Evolutionary conservation across 2,888 invertebrate species (phyloP), one percentile per base, ranked within the genome.

Genomic region (Nephrocerus scutellatus): DNA sequence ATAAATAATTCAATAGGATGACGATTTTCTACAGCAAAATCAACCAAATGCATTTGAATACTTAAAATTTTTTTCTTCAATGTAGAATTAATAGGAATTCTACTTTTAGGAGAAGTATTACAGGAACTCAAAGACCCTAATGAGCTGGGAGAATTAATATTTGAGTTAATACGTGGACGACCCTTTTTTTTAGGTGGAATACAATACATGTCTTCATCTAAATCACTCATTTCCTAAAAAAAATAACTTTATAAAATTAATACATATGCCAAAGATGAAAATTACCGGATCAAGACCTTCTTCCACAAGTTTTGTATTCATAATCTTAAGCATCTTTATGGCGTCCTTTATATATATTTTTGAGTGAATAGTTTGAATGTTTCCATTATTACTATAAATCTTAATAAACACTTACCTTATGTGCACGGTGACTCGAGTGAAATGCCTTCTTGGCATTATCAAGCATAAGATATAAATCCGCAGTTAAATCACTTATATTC

Each of bases 371-470:
- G n/a, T n/a, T n/a, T n/a, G n/a, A n/a, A n/a, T n/a, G n/a, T n/a
- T n/a, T n/a, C n/a, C n/a, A n/a, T n/a, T n/a, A n/a, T n/a, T n/a
- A n/a, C n/a, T n/a, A n/a, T n/a, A n/a, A n/a, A n/a, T n/a, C n/a
- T n/a, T n/a, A n/a, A n/a, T n/a, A n/a, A n/a, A n/a, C n/a, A n/a
- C n/a, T n/a, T 68, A 82, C 82, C 72, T 86, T 85, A 63, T 87
- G 88, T 10, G 89, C 73, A 53, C 82, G 77, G 26, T 89, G 87
- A 25, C 82, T 82, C 32, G 82, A 77, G 29, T 83, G 72, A 66
- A 90, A 91, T 63, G 91, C 92, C 55, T 83, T 82, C 62, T 86
- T 88, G 9, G 97, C 97, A 70, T 98, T 98, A 61, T 93, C 91
- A 66, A 97, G 90, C 83, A 97, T 91, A 32, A 93, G 79, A 60